A percentile compares a stretch with the other conserved stretches of the same genome.
Conservation (phyloP, 2,888 invertebrate species). For the Gerosis bhagava region DNA sequence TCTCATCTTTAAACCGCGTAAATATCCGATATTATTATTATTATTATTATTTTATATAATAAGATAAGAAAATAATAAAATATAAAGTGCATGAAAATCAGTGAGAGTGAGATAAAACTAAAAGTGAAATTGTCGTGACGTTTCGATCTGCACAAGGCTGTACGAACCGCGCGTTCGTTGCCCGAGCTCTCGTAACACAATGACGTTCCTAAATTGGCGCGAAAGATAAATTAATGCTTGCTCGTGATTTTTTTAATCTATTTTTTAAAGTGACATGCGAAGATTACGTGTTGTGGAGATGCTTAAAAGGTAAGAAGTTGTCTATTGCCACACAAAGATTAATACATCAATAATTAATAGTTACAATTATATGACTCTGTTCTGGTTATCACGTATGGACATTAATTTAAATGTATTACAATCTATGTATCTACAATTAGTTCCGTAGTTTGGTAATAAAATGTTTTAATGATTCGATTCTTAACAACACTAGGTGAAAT, state of each 20-base stretch:
- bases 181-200: slow-evolving; percentile 7
- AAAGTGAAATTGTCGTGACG: slow-evolving; percentile 26
- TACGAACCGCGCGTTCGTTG: slow-evolving; percentile 11
- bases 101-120: slow-evolving; percentile 23
- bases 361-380: too few relatives aligned
- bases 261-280: slow-evolving; percentile 40
- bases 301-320: slow-evolving; percentile 49
- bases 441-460: too few relatives aligned
- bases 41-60: too few relatives aligned
- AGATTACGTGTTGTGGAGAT: slow-evolving; percentile 53
- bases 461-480: too few relatives aligned
- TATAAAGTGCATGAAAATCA: slow-evolving; percentile 25
- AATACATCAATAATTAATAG: too few relatives aligned
- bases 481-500: too few relatives aligned
- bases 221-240: slow-evolving; percentile 26
- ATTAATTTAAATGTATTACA: too few relatives aligned
- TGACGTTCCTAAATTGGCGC: slow-evolving; percentile 27
- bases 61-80: slow-evolving; percentile 35
- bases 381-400: too few relatives aligned
- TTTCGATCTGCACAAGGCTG: slow-evolving; percentile 21
- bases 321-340: too few relatives aligned
- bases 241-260: slow-evolving; percentile 31
- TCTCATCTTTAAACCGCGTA: slow-evolving; percentile 28
- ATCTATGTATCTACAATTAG: too few relatives aligned
- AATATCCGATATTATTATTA: slow-evolving; percentile 8